Conservation (phyloP, 2,113 vertebrate genomes). For the Leucosticte australis region DNA sequence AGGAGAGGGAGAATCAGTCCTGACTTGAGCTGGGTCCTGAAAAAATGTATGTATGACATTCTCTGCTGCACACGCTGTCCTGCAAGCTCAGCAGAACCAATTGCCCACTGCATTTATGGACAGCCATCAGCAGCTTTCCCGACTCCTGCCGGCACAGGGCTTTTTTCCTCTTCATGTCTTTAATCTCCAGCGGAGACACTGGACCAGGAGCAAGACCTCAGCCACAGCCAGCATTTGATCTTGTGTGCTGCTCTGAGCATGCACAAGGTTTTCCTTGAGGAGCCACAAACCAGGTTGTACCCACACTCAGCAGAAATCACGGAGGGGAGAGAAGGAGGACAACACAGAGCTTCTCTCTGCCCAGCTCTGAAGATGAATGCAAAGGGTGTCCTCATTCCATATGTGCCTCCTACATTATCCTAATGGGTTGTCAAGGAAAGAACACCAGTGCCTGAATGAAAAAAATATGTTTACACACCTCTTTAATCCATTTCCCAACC, state of each 20-base stretch:
- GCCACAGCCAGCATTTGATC: not conserved
- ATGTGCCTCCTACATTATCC: not conserved
- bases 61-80: not conserved
- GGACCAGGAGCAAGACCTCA: not conserved
- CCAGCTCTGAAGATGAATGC: not conserved
- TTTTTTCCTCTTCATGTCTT: not conserved
- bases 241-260: not conserved
- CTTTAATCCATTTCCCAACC: conserved; percentile 49
- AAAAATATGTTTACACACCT: conserved; percentile 7
- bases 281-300: not conserved
- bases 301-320: rapidly evolving
- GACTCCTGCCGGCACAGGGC: not conserved
- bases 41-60: not conserved
- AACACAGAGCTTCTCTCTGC: not conserved
- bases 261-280: not conserved
- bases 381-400: not conserved
- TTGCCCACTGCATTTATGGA: not conserved
- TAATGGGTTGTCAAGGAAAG: not conserved
- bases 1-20: not conserved
- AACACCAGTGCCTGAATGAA: conserved; percentile 7
- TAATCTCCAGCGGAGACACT: not conserved
- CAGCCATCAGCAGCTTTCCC: not conserved
- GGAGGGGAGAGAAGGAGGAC: rapidly evolving
- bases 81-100: not conserved
- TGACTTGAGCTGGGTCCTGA: not conserved